phyloP scores from a whole-genome alignment of 1,140 invertebrate genomes.

The Thalassaphorura encarpata region DNA sequence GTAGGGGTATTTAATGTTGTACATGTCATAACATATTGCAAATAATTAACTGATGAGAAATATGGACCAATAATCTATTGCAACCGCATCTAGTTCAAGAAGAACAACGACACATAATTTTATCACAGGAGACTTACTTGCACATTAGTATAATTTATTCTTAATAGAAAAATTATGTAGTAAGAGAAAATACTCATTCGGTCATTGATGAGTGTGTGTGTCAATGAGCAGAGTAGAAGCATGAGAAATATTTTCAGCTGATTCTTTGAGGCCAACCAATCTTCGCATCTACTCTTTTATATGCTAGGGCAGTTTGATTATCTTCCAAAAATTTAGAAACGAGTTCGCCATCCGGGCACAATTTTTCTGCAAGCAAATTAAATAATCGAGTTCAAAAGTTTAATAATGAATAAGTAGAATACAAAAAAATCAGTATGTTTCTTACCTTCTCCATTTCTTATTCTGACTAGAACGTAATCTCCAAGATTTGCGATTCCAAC shows the following conservation, averaged over 20 bases:
- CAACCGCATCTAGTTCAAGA: too few species aligned
- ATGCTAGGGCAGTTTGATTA: slow-evolving; percentile 67
- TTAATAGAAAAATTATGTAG: too few species aligned
- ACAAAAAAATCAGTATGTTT: slow-evolving; percentile 7
- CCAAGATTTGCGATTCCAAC: slow-evolving; percentile 89
- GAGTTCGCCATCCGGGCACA: slow-evolving; percentile 71
- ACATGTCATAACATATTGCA: too few species aligned
- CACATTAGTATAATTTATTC: too few species aligned
- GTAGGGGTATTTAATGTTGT: too few species aligned
- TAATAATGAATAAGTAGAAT: background rate
- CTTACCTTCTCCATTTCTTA: slow-evolving; percentile 78
- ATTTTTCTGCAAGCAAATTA: slow-evolving; percentile 62
- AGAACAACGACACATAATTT: too few species aligned
- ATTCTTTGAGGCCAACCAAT: slow-evolving; percentile 73
- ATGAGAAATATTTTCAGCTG: slow-evolving; percentile 3
- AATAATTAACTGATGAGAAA: too few species aligned
- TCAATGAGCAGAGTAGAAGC: too few species aligned
- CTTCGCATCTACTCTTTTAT: slow-evolving; percentile 89
- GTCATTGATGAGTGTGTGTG: too few species aligned
- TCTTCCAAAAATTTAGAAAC: slow-evolving; percentile 59
- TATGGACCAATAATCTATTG: too few species aligned
- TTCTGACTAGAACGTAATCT: slow-evolving; percentile 86
- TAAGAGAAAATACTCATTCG: too few species aligned
- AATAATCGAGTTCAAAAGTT: slow-evolving; percentile 9
- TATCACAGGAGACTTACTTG: too few species aligned